phyloP scores from a whole-genome alignment of 2,113 vertebrate genomes.

The Rhadina sibilatrix region DNA sequence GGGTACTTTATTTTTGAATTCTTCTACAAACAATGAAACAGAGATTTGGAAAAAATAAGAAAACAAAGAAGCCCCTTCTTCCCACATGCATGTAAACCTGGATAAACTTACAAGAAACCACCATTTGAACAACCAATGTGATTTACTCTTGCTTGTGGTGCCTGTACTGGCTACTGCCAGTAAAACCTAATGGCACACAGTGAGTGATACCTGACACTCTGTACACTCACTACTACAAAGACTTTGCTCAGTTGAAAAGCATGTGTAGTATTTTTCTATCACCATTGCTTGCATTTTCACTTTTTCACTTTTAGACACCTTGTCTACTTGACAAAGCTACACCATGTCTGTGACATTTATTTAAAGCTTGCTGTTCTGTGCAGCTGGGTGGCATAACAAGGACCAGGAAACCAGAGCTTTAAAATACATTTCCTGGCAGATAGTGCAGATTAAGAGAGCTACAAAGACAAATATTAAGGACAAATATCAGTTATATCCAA shows the following conservation, averaged over 20 bases:
- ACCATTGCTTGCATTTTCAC: neutral
- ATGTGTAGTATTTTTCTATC: neutral
- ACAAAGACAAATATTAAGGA: slow-evolving; percentile 45
- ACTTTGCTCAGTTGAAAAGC: neutral
- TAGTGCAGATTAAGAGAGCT: slow-evolving; percentile 37
- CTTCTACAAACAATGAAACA: neutral
- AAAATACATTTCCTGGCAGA: slow-evolving; percentile 56
- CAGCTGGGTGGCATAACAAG: slow-evolving; percentile 27
- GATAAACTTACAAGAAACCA: neutral
- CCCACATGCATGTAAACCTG: neutral
- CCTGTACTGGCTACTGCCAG: neutral
- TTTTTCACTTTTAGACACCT: neutral
- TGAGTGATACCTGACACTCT: neutral
- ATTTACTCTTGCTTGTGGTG: neutral
- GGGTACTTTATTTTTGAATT: slow-evolving; percentile 13
- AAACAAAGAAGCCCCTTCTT: slow-evolving; percentile 8
- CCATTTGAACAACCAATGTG: neutral
- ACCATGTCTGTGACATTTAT: neutral
- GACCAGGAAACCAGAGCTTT: slow-evolving; percentile 56
- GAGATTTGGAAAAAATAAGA: neutral
- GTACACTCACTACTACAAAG: neutral
- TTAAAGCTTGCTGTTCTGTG: neutral
- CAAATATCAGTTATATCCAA: slow-evolving; percentile 47
- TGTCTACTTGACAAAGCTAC: neutral
- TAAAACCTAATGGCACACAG: neutral